Base-by-base conservation (phyloP, 2,797 vertebrate species). In the Fistularia commersonii region DNA sequence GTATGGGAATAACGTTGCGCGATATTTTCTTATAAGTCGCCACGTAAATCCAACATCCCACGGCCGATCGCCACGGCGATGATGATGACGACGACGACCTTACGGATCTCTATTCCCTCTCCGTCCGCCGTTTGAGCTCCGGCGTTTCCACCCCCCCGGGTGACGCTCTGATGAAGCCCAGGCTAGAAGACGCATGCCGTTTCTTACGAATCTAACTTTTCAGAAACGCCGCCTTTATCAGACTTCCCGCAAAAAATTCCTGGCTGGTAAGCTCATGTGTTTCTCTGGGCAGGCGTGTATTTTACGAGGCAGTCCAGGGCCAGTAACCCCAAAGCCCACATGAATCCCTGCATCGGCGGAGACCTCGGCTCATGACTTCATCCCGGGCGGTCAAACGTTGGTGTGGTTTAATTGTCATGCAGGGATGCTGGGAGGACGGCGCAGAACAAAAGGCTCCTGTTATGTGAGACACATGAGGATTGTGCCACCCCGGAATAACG, bases 361-460 rank as follows among this genome's bases (percentile, higher is more conserved):
- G n/a, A n/a, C n/a, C n/a, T n/a, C 36, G 54, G 39, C 51, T 59
- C 56, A 54, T 70, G 76, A 51, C 62, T 69, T 76, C 59, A 61
- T 65, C 8, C 40, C 48, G 57, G 34, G n/a, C 8, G 2, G 13
- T 44, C 12, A 31, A 45, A 59, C 61, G 35, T 11, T 39, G 14
- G 32, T 63, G 46, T 14, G 36, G 51, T 47, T 64, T 72, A 33
- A 77, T 70, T 82, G 68, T 64, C 32, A 73, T 73, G 61, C 69
- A 67, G 61, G 60, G 42, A 57, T 37, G 41, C 41, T 23, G 43
- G 23, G 38, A 39, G 48, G 36, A 44, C 50, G 46, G n/a, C n/a
- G 45, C 48, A 81, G 72, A 82, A 81, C 70, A 41, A 64, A 12
- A 36, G 56, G 48, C 69, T 68, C 35, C 82, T 84, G 81, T 87